Base-by-base conservation (phyloP, 2,113 vertebrate species). In the Python bivittatus region DNA sequence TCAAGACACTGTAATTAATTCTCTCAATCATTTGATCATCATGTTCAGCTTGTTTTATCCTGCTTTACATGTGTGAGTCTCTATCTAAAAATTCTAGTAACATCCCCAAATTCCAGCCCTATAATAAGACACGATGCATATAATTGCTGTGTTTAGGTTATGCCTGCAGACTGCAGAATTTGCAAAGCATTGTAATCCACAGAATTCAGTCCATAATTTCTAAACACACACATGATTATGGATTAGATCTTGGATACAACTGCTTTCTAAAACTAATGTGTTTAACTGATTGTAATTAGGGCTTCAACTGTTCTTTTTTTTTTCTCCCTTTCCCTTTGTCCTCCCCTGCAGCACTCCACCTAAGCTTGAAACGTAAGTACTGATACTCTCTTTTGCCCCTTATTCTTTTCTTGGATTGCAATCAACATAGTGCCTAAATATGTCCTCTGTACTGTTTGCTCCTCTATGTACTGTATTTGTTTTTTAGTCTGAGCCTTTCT, bases 311-410 rank as follows among this genome's bases (percentile, higher is more conserved):
- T 29, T 0, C 42, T 33, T 72, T 6, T 88, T 10, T 79, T 83
- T 87, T 27, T 83, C 22, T 88, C 17, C 23, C 27, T 79, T 38
- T 22, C 6, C 6, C 29, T 27, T 56, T 68, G 60, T 57, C 27
- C 57, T 23, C 48, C 17, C 61, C 22, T 84, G 68, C 27, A 92
- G 93, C 22, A 44, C 68, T 87, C 60, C 84, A 52, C 42, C 68
- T 12, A 86, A 94, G 57, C 90, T 79, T 64, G 88, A 92, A 87
- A 92, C 88, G 64, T 92, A 88, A 93, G 57, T 84, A 44, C 33
- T 48, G 7, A 29, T 58, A 44, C 88, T 54, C 11, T n/a, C 68
- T 61, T 33, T 29, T 64, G 1, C 0, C n/a, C 1, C 10, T 29
- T 52, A 38, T 13, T 29, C 38, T 15, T 90, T 54, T 64, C 25